Conservation (phyloP, 37 sponge, comb jelly and placozoan genomes). For the Eunapius fragilis region DNA sequence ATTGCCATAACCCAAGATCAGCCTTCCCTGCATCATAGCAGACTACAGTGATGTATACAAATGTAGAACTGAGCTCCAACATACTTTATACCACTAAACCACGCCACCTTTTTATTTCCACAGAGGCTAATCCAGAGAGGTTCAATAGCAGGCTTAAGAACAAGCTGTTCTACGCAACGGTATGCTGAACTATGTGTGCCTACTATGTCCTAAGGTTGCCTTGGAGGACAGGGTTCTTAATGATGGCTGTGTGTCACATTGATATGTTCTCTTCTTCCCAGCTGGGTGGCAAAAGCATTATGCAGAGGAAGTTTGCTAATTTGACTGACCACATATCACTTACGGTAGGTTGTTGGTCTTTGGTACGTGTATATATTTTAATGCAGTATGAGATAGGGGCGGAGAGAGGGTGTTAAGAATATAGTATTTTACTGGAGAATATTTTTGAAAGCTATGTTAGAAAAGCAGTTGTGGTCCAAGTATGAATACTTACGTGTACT, state of each 20-base stretch:
- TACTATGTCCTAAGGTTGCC: neutral
- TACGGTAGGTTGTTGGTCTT: slow-evolving; percentile 3
- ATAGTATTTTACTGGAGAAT: no score
- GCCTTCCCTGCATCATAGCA: no score
- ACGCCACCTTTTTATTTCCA: no score
- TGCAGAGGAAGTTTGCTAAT: slow-evolving; percentile 50
- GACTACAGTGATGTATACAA: no score
- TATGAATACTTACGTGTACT: no score
- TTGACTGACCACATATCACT: slow-evolving; percentile 32
- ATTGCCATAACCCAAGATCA: no score
- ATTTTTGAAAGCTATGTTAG: no score
- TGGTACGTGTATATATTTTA: neutral
- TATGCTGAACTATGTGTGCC: slow-evolving; percentile 1
- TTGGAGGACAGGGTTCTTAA: neutral
- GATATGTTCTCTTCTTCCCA: neutral
- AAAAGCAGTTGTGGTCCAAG: no score
- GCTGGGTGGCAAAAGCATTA: slow-evolving; percentile 50
- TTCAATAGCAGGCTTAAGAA: slow-evolving; percentile 79
- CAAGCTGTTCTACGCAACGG: slow-evolving; percentile 81
- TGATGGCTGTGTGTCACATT: neutral
- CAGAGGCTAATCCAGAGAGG: slow-evolving; percentile 91
- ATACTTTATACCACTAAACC: no score
- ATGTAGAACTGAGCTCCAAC: no score
- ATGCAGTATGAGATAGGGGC: neutral
- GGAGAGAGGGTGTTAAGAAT: neutral